Percentiles rank a stretch among this genome's conserved stretches.
Conservation (phyloP, 2,797 vertebrate species). For the Malacoctenus gilli region DNA sequence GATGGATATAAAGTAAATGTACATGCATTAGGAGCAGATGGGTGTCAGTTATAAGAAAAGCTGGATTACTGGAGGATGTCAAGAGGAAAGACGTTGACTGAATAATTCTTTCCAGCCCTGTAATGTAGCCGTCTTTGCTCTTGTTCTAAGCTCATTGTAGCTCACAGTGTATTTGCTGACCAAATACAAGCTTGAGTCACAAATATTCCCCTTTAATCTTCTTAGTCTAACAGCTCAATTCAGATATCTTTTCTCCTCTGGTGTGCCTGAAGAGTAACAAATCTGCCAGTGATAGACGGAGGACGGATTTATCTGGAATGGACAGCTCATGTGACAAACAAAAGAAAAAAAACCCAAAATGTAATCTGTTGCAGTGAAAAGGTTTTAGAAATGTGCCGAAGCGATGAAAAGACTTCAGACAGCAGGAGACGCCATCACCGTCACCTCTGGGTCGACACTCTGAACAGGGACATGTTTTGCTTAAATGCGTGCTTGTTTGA, state of each 20-base stretch:
- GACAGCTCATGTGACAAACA: constrained; percentile 42
- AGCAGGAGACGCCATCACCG: constrained; percentile 2
- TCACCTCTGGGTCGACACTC: constrained; percentile 19
- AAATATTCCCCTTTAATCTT: constrained; percentile 76
- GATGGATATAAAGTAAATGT: constrained; percentile 14
- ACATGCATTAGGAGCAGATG: constrained; percentile 26
- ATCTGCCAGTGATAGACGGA: constrained; percentile 55
- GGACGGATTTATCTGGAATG: constrained; percentile 56
- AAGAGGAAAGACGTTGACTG: constrained; percentile 26
- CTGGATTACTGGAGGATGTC: constrained; percentile 49
- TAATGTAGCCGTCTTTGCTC: constrained; percentile 44
- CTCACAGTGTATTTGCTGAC: constrained; percentile 64
- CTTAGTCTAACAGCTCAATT: constrained; percentile 71
- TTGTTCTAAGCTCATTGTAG: constrained; percentile 53
- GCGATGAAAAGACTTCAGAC: constrained; percentile 24
- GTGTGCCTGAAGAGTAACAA: constrained; percentile 63
- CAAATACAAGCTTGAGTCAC: constrained; percentile 68
- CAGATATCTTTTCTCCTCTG: constrained; percentile 60
- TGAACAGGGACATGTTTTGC: constrained; percentile 7
- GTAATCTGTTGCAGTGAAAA: constrained; percentile 41
- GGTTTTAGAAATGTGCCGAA: constrained; percentile 35
- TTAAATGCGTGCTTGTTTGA: constrained; percentile 17
- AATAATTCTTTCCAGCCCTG: constrained; percentile 47
- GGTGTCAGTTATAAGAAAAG: constrained; percentile 39
- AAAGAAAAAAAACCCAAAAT: constrained; percentile 25